A percentile compares a stretch with the other conserved stretches of the same genome.
These are phyloP conservation scores for Cervus canadensis DNA, from an alignment of 2,113 vertebrate genomes.

Conservation along the genomic window DNA sequence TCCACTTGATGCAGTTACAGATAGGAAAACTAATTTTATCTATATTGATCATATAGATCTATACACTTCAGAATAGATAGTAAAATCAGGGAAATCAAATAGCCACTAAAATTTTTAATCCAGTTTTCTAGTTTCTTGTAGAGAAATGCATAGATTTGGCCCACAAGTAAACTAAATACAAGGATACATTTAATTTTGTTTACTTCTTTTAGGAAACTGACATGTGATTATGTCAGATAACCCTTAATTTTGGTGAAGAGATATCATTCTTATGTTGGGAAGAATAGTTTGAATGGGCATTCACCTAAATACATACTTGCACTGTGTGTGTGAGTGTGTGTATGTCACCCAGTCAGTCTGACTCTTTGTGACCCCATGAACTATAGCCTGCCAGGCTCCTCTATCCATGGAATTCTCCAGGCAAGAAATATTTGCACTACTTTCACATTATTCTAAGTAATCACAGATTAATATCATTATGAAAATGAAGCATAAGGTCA, in stretches of 20 bases:
- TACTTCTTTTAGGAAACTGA: neutral
- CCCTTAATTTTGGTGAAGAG: neutral
- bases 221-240: neutral
- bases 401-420: neutral
- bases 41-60: neutral
- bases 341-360: neutral
- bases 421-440: neutral
- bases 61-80: neutral
- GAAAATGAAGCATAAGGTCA: neutral
- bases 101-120: neutral
- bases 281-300: neutral
- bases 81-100: neutral
- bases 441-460: neutral
- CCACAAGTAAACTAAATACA: neutral
- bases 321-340: neutral
- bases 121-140: neutral
- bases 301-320: neutral
- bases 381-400: neutral
- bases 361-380: neutral
- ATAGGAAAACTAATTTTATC: neutral
- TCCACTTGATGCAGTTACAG: neutral
- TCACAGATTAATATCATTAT: neutral
- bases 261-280: neutral
- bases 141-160: neutral
- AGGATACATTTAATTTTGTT: neutral